phyloP scores from a whole-genome alignment of 2,797 vertebrate species.

The Percopsis omiscomaycus region DNA sequence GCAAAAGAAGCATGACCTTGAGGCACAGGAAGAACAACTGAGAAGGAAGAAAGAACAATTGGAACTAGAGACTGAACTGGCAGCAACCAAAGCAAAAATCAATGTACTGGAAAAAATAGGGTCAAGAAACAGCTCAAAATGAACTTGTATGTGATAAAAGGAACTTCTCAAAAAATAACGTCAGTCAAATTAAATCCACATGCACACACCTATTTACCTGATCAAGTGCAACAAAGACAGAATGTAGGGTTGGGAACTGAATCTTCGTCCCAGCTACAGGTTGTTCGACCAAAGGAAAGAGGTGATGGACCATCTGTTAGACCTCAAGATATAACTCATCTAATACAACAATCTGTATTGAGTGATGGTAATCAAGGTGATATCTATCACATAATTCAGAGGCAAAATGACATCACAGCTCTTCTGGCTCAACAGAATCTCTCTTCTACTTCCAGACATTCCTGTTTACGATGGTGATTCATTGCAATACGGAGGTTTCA shows the following conservation, averaged over 20 bases:
- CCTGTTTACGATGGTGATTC: no score
- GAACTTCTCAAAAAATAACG: background rate
- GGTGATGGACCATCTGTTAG: background rate
- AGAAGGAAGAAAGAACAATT: background rate
- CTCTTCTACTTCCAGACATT: no score
- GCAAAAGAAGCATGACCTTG: background rate
- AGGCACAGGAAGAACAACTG: background rate
- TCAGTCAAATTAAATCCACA: background rate
- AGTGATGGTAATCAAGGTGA: no score
- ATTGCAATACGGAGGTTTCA: no score
- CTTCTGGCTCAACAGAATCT: no score
- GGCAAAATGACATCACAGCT: no score
- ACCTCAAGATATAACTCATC: background rate
- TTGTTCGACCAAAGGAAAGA: constrained; percentile 5
- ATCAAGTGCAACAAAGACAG: constrained; percentile 2
- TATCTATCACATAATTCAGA: no score
- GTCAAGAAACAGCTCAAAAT: no score
- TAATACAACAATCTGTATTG: background rate
- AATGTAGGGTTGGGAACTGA: constrained; percentile 5
- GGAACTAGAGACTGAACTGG: background rate
- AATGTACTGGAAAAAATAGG: background rate
- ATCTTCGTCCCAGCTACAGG: constrained; percentile 3
- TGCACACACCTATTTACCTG: background rate
- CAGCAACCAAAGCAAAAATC: constrained; percentile 1
- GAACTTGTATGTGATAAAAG: background rate